Evolutionary conservation across 2,113 vertebrate species (phyloP).

Genomic region (Romanogobio albipinnatus): DNA sequence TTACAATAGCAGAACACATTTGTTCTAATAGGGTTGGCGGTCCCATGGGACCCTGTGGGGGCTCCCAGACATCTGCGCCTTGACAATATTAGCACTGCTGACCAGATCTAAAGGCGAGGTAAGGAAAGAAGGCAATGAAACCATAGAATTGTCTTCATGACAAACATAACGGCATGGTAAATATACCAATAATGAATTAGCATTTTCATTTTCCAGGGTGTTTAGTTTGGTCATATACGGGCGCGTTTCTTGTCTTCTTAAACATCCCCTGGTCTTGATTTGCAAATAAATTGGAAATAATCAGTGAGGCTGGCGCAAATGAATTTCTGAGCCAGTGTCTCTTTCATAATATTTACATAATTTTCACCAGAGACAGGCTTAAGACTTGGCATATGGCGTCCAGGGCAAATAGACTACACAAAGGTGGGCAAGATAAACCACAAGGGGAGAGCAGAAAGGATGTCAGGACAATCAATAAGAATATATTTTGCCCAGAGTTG

Average conservation of each 20-base stretch:
- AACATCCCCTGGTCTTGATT: conserved; percentile 94
- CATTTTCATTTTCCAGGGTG: conserved; percentile 80
- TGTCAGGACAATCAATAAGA: conserved; percentile 19
- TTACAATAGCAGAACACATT: conserved; percentile 99
- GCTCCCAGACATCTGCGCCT: conserved; percentile 98
- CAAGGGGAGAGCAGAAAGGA: background rate
- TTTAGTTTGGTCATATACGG: conserved; percentile 86
- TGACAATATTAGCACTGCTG: conserved; percentile 92
- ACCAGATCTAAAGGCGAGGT: conserved; percentile 82
- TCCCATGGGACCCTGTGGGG: conserved; percentile 91
- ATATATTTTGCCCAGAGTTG: conserved; percentile 32
- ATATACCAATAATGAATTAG: conserved; percentile 63
- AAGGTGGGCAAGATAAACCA: conserved; percentile 38
- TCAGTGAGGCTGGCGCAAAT: conserved; percentile 92
- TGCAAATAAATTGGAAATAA: conserved; percentile 99
- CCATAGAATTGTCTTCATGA: conserved; percentile 59
- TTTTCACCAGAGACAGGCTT: conserved; percentile 96
- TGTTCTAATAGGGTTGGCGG: conserved; percentile 99
- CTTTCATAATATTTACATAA: conserved; percentile 99
- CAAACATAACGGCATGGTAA: conserved; percentile 76
- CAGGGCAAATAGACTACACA: conserved; percentile 45
- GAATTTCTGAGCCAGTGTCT: conserved; percentile 96
- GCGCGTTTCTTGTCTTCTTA: conserved; percentile 86
- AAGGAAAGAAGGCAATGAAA: conserved; percentile 56
- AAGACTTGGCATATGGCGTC: conserved; percentile 74